Evolutionary conservation across 2,888 invertebrate genomes (phyloP), one percentile per base, ranked within the genome.

Genomic region (Drosophila testacea): DNA sequence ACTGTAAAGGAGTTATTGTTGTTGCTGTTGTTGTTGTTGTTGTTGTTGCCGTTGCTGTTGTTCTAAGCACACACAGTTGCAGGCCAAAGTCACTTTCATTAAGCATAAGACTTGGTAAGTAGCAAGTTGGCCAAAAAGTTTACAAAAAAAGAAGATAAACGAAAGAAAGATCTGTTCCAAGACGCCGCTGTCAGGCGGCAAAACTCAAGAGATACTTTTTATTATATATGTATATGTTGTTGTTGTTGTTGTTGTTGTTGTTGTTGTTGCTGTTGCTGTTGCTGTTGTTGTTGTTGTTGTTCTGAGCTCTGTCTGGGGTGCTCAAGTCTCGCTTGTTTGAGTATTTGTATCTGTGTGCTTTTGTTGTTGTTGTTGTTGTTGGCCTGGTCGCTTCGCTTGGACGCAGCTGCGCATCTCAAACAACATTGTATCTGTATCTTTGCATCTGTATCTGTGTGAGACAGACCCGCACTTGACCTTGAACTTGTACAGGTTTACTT

Each of bases 401-500:
- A 62, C 75, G 70, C 76, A 76, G 70, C 80, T 77, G 77, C 73
- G 78, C 77, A 78, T 78, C 77, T 63, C 63, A 22, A 69, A 63
- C 57, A 47, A 77, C 64, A 59, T 65, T 73, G 73, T 69, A 61
- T 64, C 68, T 76, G 52, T 60, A 69, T 38, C 60, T 48, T 38
- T 68, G 75, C 61, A 61, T 39, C 52, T 59, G 60, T 77, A 47
- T 46, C 44, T 54, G 34, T 65, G 66, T 56, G 78, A 32, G 59
- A 41, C 65, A 62, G 79, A 64, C 76, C 81, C 70, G 87, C 82
- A 84, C 78, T 89, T 85, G 85, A 85, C 85, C 85, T 85, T 85
- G 85, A 85, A 85, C 85, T 85, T 85, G 88, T 84, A 72, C 89
- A 75, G 77, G 88, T 84, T 89, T 87, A 87, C 89, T 89, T 85